Conservation (phyloP, 2,113 vertebrate species). For the Xyliphius kryptos region DNA sequence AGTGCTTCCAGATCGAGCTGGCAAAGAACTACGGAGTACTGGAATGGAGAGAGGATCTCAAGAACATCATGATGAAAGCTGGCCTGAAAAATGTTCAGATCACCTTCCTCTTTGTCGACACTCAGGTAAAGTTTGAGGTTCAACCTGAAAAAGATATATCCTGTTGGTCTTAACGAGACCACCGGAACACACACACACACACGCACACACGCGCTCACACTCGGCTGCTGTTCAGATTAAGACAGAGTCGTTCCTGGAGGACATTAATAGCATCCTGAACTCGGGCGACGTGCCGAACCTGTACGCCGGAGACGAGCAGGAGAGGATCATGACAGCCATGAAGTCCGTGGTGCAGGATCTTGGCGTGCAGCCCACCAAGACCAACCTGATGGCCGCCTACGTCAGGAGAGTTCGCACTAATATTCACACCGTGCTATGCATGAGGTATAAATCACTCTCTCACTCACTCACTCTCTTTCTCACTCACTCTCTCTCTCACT, state of each 20-base stretch:
- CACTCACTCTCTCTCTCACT: too few relatives aligned
- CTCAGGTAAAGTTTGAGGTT: too few relatives aligned
- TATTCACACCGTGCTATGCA: constrained; percentile 84
- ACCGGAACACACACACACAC: too few relatives aligned
- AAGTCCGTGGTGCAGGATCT: constrained; percentile 72
- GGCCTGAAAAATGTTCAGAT: constrained; percentile 75
- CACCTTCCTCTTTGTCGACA: constrained; percentile 86
- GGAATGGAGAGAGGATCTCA: constrained; percentile 84
- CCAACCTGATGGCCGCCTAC: constrained; percentile 82
- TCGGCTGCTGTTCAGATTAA: constrained; percentile 70
- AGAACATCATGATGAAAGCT: constrained; percentile 79
- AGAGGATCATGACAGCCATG: constrained; percentile 77
- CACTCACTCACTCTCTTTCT: too few relatives aligned
- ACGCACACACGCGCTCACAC: too few relatives aligned
- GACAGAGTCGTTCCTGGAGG: constrained; percentile 84
- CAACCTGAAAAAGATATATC: too few relatives aligned
- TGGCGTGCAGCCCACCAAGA: constrained; percentile 79
- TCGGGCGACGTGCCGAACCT: constrained; percentile 83
- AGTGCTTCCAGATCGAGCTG: constrained; percentile 89
- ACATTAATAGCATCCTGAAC: constrained; percentile 86
- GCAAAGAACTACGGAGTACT: constrained; percentile 78
- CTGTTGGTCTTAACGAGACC: too few relatives aligned
- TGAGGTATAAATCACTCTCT: too few relatives aligned
- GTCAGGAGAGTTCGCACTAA: constrained; percentile 73
- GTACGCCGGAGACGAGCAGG: constrained; percentile 74